Evolutionary conservation across 2,888 invertebrate genomes (phyloP), one percentile per base, ranked within the genome.

Genomic region (Caenorhabditis virilis): DNA sequence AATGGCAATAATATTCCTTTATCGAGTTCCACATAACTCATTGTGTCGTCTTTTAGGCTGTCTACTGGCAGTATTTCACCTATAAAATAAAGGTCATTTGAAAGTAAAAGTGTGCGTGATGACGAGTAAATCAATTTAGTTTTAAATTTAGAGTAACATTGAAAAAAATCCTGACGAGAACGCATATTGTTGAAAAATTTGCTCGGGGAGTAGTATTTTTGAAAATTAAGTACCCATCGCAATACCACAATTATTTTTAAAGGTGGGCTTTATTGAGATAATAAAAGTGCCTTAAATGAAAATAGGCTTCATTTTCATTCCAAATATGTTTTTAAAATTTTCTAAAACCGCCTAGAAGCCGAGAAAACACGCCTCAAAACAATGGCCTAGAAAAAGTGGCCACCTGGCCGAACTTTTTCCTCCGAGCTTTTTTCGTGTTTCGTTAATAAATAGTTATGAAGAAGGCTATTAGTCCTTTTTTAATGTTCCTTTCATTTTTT

Each of bases 11-110:
- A 45, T 45, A 63, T 48, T 7, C 63, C 63, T 38, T 52, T 43
- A 43, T 57, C 63, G 51, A 63, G 49, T 57, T 63, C 63, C 15
- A 63, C 48, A 38, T 25, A 63, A 53, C 46, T 63, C 57, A 63
- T 57, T 33, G 15, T 46, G 5, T 46, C 46, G 56, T 35, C 56
- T 53, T 57, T 56, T 20, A 45, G 48, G 25, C 43, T 52, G 39
- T 57, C 58, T 25, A 54, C 25, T 42, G 57, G 50, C 7, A 43
- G 46, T 36, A 63, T 63, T 58, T 63, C 63, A 46, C 63, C 63
- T 63, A 50, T 18, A 63, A n/a, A n/a, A n/a, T n/a, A 61, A 55
- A 46, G 55, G 61, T 55, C 55, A 61, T 54, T 54, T 36, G n/a
- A n/a, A 5, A 36, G 30, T 9, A 13, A 30, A 30, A 30, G 30